These are phyloP conservation scores for Incurvaria masculella DNA, from an alignment of 2,888 invertebrate species.

Conservation along the genomic window DNA sequence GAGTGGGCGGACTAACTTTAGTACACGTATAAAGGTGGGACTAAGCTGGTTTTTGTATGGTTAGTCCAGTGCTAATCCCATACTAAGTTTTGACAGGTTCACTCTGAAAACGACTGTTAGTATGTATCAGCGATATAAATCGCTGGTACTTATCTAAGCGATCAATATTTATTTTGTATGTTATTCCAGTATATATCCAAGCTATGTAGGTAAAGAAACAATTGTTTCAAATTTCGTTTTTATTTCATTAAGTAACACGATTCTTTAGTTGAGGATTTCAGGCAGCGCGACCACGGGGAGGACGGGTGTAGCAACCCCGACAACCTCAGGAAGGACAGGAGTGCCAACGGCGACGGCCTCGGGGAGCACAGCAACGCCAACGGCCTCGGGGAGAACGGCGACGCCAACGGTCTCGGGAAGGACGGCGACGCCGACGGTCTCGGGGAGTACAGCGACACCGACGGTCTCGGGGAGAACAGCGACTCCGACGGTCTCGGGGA, in stretches of 20 bases:
- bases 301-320: constrained; percentile 8
- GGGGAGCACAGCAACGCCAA: constrained; percentile 19
- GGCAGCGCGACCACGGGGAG: constrained; percentile 5
- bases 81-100: no score
- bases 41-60: no score
- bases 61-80: no score
- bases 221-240: constrained; percentile 8
- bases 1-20: no score
- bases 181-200: no score
- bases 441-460: constrained; percentile 19
- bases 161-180: no score
- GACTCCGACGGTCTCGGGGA: constrained; percentile 18
- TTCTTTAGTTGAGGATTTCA: constrained; percentile 7
- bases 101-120: no score
- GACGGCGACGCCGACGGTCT: constrained; percentile 19
- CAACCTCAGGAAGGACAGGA: constrained; percentile 15
- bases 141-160: no score
- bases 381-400: constrained; percentile 18
- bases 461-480: constrained; percentile 18
- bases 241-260: background rate
- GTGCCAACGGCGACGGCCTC: constrained; percentile 19
- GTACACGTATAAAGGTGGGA: no score
- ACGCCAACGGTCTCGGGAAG: constrained; percentile 25
- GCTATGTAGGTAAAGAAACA: no score
- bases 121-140: no score